Base-by-base conservation (phyloP, 2,888 invertebrate genomes). In the Brachyptera putata region DNA sequence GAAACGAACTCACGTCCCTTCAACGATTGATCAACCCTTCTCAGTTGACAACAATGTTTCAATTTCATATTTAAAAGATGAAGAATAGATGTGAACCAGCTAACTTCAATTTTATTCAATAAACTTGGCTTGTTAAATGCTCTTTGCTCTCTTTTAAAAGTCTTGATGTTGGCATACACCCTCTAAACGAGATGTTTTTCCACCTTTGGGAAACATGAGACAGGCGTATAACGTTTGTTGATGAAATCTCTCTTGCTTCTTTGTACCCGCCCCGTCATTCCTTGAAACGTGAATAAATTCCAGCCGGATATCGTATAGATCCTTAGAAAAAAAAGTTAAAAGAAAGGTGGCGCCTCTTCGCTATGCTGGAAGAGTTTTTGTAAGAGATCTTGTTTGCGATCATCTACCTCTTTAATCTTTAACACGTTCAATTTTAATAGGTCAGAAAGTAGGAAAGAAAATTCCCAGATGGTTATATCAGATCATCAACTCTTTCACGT, bases 371-470 rank as follows among this genome's bases (percentile, higher is more conserved):
- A 11, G 11, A 7, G 30, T 30, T 30, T 30, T 30, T 30, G 7
- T n/a, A n/a, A n/a, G n/a, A n/a, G n/a, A n/a, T n/a, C n/a, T n/a
- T n/a, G n/a, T n/a, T n/a, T n/a, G n/a, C n/a, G n/a, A n/a, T n/a
- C n/a, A n/a, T n/a, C n/a, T n/a, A n/a, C n/a, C n/a, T n/a, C 46
- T 57, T 46, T 25, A 16, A 41, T 58, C 58, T 18, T 58, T 58
- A 22, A 58, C 58, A 58, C 58, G 36, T 58, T 48, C 37, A 30
- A 21, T 58, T 58, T 49, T 58, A 58, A 58, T 58, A 49, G 58
- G 39, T 58, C 30, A 30, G 48, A 58, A 5, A 26, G 26, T 46
- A n/a, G 3, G 3, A 41, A 21, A 39, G 24, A 22, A 7, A 21
- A 46, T 46, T 9, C 24, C 46, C 46, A 46, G 46, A 46, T 46